These are phyloP conservation scores for Anagyrus pseudococci DNA, from an alignment of 2,888 invertebrate species.

Conservation along the genomic window DNA sequence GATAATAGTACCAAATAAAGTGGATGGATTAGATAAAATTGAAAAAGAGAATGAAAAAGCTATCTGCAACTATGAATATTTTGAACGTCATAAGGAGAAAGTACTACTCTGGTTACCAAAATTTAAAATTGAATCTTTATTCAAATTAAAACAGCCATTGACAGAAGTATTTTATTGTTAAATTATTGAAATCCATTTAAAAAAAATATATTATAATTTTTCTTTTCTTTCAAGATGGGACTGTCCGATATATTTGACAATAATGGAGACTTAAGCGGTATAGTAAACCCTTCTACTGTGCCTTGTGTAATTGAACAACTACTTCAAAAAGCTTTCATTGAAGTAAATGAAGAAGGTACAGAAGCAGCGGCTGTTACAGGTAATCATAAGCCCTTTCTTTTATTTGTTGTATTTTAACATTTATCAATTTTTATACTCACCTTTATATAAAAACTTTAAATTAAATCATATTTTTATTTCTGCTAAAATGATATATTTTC, in stretches of 20 bases:
- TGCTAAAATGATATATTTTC: no score
- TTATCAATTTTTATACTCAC: no score
- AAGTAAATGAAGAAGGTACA: slow-evolving; percentile 87
- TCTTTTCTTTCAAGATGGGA: slow-evolving; percentile 70
- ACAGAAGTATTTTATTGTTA: slow-evolving; percentile 65
- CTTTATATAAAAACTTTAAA: no score
- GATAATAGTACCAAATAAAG: slow-evolving; percentile 74
- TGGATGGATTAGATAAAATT: slow-evolving; percentile 70
- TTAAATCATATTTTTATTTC: no score
- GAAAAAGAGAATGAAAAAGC: slow-evolving; percentile 68
- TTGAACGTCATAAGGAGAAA: slow-evolving; percentile 57
- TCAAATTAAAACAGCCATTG: slow-evolving; percentile 69
- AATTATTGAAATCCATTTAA: not conserved
- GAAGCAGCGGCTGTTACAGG: slow-evolving; percentile 86
- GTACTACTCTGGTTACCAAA: slow-evolving; percentile 77
- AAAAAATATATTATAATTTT: not conserved
- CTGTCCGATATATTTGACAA: slow-evolving; percentile 70
- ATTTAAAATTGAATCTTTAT: slow-evolving; percentile 79
- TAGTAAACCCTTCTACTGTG: slow-evolving; percentile 66
- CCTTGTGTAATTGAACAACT: slow-evolving; percentile 72
- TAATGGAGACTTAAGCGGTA: slow-evolving; percentile 70
- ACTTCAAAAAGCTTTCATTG: slow-evolving; percentile 84
- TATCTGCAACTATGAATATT: slow-evolving; percentile 22
- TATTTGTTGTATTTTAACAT: no score
- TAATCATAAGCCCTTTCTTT: no score